Evolutionary conservation across 2,888 invertebrate species (phyloP), one percentile per base, ranked within the genome.

Genomic region (Zhuqinia jingwanae): DNA sequence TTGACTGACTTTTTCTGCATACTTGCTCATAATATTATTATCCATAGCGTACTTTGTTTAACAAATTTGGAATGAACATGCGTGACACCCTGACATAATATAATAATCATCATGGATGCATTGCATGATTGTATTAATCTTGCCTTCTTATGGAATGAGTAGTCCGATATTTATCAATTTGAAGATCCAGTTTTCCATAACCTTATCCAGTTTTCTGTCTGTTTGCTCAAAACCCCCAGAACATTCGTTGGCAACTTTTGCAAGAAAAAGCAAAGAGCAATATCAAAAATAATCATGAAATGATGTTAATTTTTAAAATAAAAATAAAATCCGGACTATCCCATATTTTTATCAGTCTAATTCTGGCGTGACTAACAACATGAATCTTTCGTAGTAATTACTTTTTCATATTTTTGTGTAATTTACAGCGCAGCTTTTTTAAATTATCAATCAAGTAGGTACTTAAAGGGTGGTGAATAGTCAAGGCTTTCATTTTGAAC

Each of bases 21-120:
- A 50, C 22, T 50, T 47, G 45, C 25, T 63, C 77, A 78, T 60
- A 27, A 47, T 73, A 73, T 47, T 17, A 36, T 20, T 0, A 27
- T 30, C 50, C 50, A n/a, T 15, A n/a, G 2, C 15, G n/a, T n/a
- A 50, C 50, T 65, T 79, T 79, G 58, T 81, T 36, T 36, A 47
- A 15, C 3, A 50, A 47, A 50, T 50, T 70, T 47, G 1, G 45
- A 42, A 22, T 20, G 10, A 45, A n/a, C 13, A 50, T 50, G 47
- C 70, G 70, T 70, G 70, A 70, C 22, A 0, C 11, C 47, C 22
- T 70, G 70, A 68, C 45, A 68, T 45, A 68, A 68, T 45, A 68
- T n/a, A n/a, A n/a, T n/a, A n/a, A n/a, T n/a, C n/a, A 68, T 82
- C 82, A 82, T 82, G 75, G 53, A 0, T 83, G 83, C 83, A 76